These are phyloP conservation scores for Dysmachus trigonus DNA, from an alignment of 2,888 invertebrate genomes.

Conservation along the genomic window DNA sequence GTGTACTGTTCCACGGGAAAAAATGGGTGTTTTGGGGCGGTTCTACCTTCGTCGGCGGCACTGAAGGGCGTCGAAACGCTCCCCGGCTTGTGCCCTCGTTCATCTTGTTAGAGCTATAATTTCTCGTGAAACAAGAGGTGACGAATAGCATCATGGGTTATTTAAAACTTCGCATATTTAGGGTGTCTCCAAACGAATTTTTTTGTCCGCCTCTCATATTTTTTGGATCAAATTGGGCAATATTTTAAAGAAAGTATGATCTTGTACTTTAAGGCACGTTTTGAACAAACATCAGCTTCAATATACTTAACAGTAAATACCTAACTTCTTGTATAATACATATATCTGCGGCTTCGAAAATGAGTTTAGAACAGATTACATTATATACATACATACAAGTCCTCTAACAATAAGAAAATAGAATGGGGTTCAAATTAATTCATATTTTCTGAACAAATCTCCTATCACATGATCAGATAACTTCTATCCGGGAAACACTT, in stretches of 20 bases:
- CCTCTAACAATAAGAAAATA: too few species aligned
- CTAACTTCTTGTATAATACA: too few species aligned
- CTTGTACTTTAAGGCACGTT: too few species aligned
- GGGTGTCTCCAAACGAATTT: background rate
- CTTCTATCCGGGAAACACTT: too few species aligned
- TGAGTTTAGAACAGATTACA: too few species aligned
- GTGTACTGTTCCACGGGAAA: background rate
- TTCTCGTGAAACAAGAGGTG: background rate
- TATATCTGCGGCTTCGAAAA: too few species aligned
- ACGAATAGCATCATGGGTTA: background rate
- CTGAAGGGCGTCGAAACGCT: conserved; percentile 10
- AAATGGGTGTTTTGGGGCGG: conserved; percentile 3
- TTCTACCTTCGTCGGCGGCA: background rate
- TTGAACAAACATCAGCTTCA: too few species aligned
- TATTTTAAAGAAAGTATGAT: background rate
- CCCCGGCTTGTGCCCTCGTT: background rate
- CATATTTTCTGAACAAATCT: too few species aligned
- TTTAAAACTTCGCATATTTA: conserved; percentile 1
- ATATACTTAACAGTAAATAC: too few species aligned
- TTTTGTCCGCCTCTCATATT: background rate
- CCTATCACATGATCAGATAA: too few species aligned
- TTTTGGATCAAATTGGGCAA: background rate
- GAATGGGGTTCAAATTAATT: too few species aligned
- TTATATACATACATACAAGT: too few species aligned
- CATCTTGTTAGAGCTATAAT: conserved; percentile 1